phyloP scores from a whole-genome alignment of 2,797 vertebrate species.

The Acanthurus tractus region DNA sequence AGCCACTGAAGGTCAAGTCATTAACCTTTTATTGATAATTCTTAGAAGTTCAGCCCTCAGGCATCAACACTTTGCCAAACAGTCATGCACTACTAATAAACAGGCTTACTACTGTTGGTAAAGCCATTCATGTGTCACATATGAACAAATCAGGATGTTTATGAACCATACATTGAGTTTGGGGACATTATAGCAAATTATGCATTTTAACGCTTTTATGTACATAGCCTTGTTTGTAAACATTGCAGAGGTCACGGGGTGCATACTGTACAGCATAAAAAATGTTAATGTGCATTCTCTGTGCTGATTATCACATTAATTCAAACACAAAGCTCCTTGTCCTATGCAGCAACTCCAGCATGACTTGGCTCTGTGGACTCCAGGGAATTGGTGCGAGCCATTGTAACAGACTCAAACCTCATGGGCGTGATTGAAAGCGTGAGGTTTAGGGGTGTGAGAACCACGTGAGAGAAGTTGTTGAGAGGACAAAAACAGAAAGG shows the following conservation, averaged over 20 bases:
- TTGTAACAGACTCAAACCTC: conserved; percentile 71
- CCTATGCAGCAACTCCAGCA: conserved; percentile 61
- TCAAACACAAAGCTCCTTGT: conserved; percentile 77
- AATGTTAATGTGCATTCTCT: conserved; percentile 43
- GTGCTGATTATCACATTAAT: conserved; percentile 66
- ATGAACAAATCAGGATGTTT: conserved; percentile 46
- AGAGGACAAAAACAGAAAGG: conserved; percentile 75
- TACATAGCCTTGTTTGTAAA: conserved; percentile 17
- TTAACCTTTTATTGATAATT: conserved; percentile 81
- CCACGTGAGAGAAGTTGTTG: conserved; percentile 78
- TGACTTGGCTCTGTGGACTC: conserved; percentile 69
- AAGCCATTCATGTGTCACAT: conserved; percentile 52
- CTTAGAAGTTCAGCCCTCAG: conserved; percentile 51
- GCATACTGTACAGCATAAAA: conserved; percentile 27
- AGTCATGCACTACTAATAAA: conserved; percentile 60
- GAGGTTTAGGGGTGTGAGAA: conserved; percentile 80
- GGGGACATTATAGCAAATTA: conserved; percentile 18
- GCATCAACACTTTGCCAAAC: conserved; percentile 69
- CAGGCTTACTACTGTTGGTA: conserved; percentile 44
- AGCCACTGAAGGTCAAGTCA: conserved; percentile 76
- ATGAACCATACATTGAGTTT: conserved; percentile 24
- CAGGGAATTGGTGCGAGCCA: conserved; percentile 63
- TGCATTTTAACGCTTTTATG: background rate
- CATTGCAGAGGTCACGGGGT: conserved; percentile 21
- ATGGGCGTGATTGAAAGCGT: conserved; percentile 76